Conservation (phyloP, 2,888 invertebrate species). For the Eristalis intricaria region DNA sequence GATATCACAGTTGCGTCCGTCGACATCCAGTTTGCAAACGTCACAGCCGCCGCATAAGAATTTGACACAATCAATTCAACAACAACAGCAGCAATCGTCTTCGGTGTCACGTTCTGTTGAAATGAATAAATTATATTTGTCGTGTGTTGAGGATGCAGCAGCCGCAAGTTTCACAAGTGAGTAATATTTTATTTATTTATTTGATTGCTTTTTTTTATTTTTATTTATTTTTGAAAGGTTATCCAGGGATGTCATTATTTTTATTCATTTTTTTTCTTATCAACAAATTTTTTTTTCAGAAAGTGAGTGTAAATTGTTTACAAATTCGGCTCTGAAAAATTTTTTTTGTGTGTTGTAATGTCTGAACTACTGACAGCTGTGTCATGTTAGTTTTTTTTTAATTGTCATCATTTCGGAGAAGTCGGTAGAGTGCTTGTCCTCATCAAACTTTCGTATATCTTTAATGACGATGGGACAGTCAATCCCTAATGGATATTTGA, state of each 20-base stretch:
- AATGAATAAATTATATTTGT: slow-evolving; percentile 96
- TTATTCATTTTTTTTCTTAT: no score
- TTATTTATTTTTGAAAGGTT: neutral
- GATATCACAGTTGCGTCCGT: slow-evolving; percentile 73
- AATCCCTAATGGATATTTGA: no score
- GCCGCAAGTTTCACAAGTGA: slow-evolving; percentile 94
- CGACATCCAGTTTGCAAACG: slow-evolving; percentile 19
- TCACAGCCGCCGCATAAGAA: slow-evolving; percentile 50
- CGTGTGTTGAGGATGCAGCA: slow-evolving; percentile 91
- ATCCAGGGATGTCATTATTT: neutral
- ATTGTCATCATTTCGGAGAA: no score
- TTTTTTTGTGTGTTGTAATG: no score
- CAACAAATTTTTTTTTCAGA: no score
- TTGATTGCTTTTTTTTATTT: slow-evolving; percentile 10
- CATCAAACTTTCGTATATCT: no score
- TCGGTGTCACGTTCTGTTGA: slow-evolving; percentile 93
- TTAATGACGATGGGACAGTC: no score
- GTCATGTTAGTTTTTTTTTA: no score
- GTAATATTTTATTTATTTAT: slow-evolving; percentile 80
- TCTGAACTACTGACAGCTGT: no score
- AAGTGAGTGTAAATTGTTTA: no score
- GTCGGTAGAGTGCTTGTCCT: no score
- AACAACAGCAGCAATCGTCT: slow-evolving; percentile 84
- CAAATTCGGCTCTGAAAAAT: no score
- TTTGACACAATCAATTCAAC: slow-evolving; percentile 62